Conservation (phyloP, 2,797 vertebrate genomes). For the Potorous gilbertii region DNA sequence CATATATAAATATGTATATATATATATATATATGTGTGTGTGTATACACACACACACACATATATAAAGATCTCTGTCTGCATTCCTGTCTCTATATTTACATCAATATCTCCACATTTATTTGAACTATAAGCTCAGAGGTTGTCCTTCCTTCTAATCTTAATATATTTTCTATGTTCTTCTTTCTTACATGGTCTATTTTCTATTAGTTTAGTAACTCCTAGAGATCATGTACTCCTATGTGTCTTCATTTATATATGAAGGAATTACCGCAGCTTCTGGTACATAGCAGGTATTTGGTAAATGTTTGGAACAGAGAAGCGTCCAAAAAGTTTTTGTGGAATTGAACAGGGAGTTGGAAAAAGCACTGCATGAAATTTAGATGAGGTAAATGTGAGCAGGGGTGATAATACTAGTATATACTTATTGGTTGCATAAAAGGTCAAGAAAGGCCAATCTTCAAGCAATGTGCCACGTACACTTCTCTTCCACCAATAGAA, state of each 20-base stretch:
- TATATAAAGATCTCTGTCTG: too few species aligned
- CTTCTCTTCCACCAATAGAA: not conserved
- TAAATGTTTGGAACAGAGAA: not conserved
- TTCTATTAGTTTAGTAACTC: not conserved
- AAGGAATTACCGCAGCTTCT: not conserved
- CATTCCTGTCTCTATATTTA: not conserved
- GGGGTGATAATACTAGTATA: not conserved
- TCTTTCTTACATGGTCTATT: too few species aligned
- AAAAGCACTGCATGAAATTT: not conserved
- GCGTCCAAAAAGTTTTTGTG: not conserved
- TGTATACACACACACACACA: too few species aligned
- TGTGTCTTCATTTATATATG: not conserved
- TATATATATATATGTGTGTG: too few species aligned
- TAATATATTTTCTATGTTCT: not conserved
- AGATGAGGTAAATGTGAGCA: not conserved
- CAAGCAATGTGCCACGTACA: not conserved
- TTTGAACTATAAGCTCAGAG: not conserved
- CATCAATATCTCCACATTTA: not conserved
- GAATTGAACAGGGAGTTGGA: not conserved
- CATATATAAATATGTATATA: too few species aligned
- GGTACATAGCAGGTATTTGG: too few species aligned
- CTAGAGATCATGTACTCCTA: not conserved
- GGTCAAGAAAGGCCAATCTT: not conserved
- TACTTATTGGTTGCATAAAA: not conserved
- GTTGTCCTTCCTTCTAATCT: not conserved